phyloP scores from a whole-genome alignment of 2,797 vertebrate genomes.

The Australoheros facetus region DNA sequence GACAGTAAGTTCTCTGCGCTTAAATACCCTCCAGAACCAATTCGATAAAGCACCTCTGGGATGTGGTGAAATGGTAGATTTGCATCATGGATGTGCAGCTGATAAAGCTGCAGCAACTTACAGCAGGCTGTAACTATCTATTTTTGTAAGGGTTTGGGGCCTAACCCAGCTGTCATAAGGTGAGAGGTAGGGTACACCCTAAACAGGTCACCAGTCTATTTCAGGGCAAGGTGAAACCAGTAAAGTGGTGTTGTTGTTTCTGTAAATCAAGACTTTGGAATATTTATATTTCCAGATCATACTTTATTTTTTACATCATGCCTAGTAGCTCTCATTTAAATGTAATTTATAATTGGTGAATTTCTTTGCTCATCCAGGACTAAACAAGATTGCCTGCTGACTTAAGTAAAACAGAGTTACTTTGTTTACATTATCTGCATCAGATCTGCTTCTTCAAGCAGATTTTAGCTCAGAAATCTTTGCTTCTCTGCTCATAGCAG shows the following conservation, averaged over 20 bases:
- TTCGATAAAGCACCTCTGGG: not conserved
- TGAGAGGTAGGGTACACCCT: not conserved
- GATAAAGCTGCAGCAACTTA: not conserved
- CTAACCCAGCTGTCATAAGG: not conserved
- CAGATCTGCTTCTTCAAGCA: not conserved
- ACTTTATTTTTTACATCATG: not conserved
- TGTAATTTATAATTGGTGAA: not conserved
- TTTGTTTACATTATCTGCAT: no score
- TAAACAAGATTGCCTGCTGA: not conserved
- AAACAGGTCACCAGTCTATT: not conserved
- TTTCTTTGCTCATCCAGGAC: not conserved
- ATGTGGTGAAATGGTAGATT: not conserved
- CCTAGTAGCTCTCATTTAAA: not conserved
- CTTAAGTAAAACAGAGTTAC: not conserved
- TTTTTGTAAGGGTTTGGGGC: not conserved
- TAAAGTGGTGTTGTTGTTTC: not conserved
- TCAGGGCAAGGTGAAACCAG: not conserved
- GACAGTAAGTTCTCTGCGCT: not conserved
- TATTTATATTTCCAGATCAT: not conserved
- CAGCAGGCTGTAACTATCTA: no score
- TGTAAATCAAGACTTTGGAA: not conserved
- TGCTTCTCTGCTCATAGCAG: no score
- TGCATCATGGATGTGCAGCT: not conserved
- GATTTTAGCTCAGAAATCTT: not conserved
- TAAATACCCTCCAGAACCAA: not conserved